Base-by-base conservation (phyloP, 2,113 vertebrate species). In the Strix aluco region DNA sequence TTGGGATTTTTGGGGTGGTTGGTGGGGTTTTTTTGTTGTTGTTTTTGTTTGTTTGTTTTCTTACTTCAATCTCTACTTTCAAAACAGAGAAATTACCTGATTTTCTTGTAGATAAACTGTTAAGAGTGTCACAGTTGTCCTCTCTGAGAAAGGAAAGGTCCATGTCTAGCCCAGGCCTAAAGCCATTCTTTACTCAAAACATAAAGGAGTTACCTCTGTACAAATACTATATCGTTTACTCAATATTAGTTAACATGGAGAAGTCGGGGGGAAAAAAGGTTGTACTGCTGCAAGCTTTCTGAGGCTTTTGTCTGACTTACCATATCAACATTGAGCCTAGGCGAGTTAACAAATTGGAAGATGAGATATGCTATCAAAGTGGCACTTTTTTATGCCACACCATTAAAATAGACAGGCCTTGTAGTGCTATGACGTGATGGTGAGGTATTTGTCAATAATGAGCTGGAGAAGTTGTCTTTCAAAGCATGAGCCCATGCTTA, bases 401-500 rank as follows among this genome's bases (percentile, higher is more conserved):
- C 19, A 52, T 9, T 69, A 9, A n/a, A 63, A 52, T 10, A n/a
- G 5, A 10, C 20, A 5, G 14, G 22, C 19, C 25, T 42, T 42
- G 30, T 34, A 15, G 44, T 5, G 42, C 10, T 57, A 2, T 11
- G 44, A 6, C 0, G 3, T 34, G n/a, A 34, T 6, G 20, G 18
- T 55, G 44, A 85, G 11, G 11, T 7, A 13, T 26, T 66, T 66
- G 51, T 30, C 40, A 34, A 12, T 27, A 23, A 27, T 6, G 46
- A 55, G 29, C 63, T 42, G 42, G 34, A 52, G 63, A 72, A 34
- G 44, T 4, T 21, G 44, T 19, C 10, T 49, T 32, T 44, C 46
- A 27, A 38, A 32, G 36, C 0, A 1, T 20, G 26, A 79, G 22
- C 44, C 23, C 1, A 0, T 5, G 12, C 25, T 44, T 69, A 71